Conservation (phyloP, 1,140 invertebrate species). For the Drosophila varians region DNA sequence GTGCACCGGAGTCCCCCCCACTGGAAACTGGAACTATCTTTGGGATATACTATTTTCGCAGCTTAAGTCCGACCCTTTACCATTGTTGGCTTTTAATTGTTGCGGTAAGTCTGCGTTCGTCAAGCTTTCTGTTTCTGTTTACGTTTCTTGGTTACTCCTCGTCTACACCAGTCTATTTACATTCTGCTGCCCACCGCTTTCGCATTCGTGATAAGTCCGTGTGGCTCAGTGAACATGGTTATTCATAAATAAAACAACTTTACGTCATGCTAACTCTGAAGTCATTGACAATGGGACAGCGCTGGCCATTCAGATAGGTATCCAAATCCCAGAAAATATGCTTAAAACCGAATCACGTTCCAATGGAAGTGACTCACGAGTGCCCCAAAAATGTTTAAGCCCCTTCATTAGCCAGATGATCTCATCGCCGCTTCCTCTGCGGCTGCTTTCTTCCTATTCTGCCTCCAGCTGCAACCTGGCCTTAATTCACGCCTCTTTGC, state of each 20-base stretch:
- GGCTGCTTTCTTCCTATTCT: conserved; percentile 24
- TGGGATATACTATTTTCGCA: conserved; percentile 19
- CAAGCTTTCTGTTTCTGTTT: conserved; percentile 42
- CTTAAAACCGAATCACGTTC: not conserved
- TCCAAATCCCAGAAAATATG: too few species aligned
- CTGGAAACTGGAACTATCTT: conserved; percentile 37
- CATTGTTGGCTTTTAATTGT: conserved; percentile 1
- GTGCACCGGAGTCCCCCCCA: conserved; percentile 19
- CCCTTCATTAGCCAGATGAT: conserved; percentile 23
- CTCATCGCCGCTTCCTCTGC: conserved; percentile 15
- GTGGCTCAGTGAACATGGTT: conserved; percentile 61
- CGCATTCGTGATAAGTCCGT: conserved; percentile 48
- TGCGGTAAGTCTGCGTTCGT: conserved; percentile 40
- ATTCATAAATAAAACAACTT: conserved; percentile 55
- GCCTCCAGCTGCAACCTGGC: conserved; percentile 48
- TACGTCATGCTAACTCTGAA: conserved; percentile 66
- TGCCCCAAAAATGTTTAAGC: conserved; percentile 5
- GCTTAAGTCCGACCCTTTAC: conserved; percentile 11
- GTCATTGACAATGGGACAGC: conserved; percentile 29
- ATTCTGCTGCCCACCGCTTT: conserved; percentile 44
- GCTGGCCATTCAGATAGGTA: not conserved
- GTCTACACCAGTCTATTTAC: conserved; percentile 13
- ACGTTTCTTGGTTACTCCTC: conserved; percentile 17
- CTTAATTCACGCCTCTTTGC: conserved; percentile 73
- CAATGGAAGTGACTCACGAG: not conserved